These are phyloP conservation scores for Aepyceros melampus DNA, from an alignment of 2,113 vertebrate genomes.

Conservation along the genomic window DNA sequence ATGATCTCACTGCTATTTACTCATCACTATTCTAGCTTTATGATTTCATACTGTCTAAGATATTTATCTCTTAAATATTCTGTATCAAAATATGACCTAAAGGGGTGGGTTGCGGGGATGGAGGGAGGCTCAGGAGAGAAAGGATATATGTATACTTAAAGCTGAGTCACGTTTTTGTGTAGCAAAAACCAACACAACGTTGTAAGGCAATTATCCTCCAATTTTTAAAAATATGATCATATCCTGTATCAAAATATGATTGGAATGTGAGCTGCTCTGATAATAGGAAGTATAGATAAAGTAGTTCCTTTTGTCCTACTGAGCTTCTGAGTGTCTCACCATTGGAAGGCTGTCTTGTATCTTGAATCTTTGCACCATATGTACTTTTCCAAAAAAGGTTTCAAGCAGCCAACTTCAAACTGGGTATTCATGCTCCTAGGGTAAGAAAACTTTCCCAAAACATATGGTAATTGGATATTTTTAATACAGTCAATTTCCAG, in stretches of 20 bases:
- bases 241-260: not conserved
- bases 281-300: not conserved
- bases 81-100: not conserved
- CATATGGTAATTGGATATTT: not conserved
- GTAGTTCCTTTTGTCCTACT: not conserved
- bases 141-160: not conserved
- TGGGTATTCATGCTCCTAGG: not conserved
- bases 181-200: not conserved
- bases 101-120: not conserved
- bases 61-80: not conserved
- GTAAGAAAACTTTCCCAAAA: not conserved
- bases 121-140: not conserved
- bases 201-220: not conserved
- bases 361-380: not conserved
- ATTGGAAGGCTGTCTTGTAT: not conserved
- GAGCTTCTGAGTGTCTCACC: not conserved
- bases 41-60: not conserved
- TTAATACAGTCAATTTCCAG: not conserved
- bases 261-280: not conserved
- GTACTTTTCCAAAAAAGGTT: not conserved
- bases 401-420: not conserved
- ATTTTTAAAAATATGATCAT: not conserved
- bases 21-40: not conserved
- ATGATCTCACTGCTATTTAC: not conserved
- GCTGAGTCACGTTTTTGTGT: not conserved